Evolutionary conservation across 2,888 invertebrate genomes (phyloP).

Genomic region (Hypolimnas misippus): DNA sequence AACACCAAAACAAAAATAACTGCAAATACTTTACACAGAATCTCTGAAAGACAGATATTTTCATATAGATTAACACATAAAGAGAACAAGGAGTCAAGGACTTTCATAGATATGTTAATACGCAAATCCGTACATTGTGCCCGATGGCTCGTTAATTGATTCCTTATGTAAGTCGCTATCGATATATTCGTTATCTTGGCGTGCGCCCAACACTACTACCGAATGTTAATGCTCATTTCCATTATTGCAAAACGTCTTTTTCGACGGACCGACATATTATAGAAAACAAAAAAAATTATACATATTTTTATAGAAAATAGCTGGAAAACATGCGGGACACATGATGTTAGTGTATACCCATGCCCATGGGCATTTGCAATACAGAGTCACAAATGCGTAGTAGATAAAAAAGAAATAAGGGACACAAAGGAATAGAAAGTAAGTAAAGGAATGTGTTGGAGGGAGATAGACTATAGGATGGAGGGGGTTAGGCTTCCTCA

Average conservation of each 20-base stretch:
- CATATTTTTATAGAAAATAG: no score
- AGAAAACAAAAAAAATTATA: no score
- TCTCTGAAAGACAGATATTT: not conserved
- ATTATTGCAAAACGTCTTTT: constrained; percentile 8
- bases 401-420: no score
- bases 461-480: no score
- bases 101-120: constrained; percentile 29
- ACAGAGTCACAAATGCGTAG: no score
- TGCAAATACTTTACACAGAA: not conserved
- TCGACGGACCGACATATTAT: not conserved
- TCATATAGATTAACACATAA: not conserved
- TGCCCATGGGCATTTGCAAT: no score
- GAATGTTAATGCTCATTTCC: constrained; percentile 23
- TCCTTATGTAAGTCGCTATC: constrained; percentile 49
- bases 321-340: no score
- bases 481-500: no score
- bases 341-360: no score
- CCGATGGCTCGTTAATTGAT: constrained; percentile 51
- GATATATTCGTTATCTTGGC: constrained; percentile 47
- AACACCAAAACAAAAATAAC: not conserved
- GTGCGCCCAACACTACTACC: constrained; percentile 51
- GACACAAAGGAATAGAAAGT: no score
- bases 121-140: constrained; percentile 30
- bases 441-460: no score
- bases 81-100: constrained; percentile 13